These are phyloP conservation scores for Drosophila subpulchrella DNA, from an alignment of 1,140 invertebrate genomes.

Conservation along the genomic window DNA sequence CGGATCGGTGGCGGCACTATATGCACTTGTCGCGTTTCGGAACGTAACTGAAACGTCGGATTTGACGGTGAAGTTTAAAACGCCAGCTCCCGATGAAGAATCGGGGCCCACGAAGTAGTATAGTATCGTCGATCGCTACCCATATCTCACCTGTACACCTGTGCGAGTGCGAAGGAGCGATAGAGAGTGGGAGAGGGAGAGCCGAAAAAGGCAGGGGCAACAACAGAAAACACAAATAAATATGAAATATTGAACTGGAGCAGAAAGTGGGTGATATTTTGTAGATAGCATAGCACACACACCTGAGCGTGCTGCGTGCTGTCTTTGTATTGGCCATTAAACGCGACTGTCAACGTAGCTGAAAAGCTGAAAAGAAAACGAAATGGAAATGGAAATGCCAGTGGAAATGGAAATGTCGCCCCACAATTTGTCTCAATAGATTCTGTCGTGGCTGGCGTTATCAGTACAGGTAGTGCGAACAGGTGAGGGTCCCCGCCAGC, in stretches of 20 bases:
- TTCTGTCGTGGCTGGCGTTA: slow-evolving; percentile 53
- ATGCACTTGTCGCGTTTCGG: slow-evolving; percentile 83
- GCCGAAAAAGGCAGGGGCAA: slow-evolving; percentile 15
- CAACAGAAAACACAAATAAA: slow-evolving; percentile 62
- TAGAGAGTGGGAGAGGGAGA: not conserved
- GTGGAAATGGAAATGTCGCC: slow-evolving; percentile 22
- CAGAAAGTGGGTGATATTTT: slow-evolving; percentile 73
- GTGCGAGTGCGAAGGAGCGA: slow-evolving; percentile 43
- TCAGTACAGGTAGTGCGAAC: slow-evolving; percentile 53
- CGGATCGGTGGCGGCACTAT: slow-evolving; percentile 45
- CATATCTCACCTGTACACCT: slow-evolving; percentile 42
- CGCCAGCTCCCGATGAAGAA: slow-evolving; percentile 44
- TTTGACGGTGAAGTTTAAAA: slow-evolving; percentile 79
- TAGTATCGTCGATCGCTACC: slow-evolving; percentile 52
- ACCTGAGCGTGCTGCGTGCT: slow-evolving; percentile 24
- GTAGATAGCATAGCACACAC: slow-evolving; percentile 42
- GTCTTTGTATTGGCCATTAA: slow-evolving; percentile 71
- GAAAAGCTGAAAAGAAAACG: slow-evolving; percentile 47
- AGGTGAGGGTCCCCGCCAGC: slow-evolving; percentile 8
- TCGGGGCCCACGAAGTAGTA: slow-evolving; percentile 19
- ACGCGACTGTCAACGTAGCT: slow-evolving; percentile 42
- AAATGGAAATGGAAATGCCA: slow-evolving; percentile 55
- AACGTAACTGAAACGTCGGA: slow-evolving; percentile 81
- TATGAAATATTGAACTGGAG: slow-evolving; percentile 80
- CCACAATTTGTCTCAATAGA: slow-evolving; percentile 75